Conservation (phyloP, 2,113 vertebrate species). For the Ciconia maguari region DNA sequence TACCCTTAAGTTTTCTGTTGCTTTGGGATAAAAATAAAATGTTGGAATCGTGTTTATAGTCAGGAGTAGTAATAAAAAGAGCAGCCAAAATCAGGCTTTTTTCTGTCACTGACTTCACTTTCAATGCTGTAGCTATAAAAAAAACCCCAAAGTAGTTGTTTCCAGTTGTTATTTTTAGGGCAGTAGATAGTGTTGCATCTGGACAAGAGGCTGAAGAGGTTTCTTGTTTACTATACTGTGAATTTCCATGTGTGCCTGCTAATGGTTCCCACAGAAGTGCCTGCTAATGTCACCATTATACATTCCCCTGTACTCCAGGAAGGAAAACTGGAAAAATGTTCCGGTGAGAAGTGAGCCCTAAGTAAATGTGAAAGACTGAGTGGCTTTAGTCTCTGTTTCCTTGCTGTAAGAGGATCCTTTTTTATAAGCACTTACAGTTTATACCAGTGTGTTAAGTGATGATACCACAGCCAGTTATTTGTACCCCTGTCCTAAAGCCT, state of each 20-base stretch:
- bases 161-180: not conserved
- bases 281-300: not conserved
- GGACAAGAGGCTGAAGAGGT: not conserved
- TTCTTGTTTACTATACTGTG: not conserved
- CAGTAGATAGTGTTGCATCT: not conserved
- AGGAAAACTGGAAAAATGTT: not conserved
- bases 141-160: not conserved
- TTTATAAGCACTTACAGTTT: not conserved
- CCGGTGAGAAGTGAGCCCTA: not conserved
- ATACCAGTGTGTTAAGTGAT: not conserved
- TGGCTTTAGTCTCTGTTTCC: not conserved
- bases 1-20: not conserved
- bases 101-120: not conserved
- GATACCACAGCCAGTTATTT: not conserved
- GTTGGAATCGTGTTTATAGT: not conserved
- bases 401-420: not conserved
- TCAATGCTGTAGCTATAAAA: not conserved
- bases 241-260: not conserved
- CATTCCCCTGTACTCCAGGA: not conserved
- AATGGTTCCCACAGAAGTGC: not conserved
- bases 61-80: not conserved
- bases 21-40: not conserved
- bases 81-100: not conserved
- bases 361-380: not conserved
- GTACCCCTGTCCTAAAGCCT: not conserved